Conservation (phyloP, 2,797 vertebrate species). For the Botia kubotai region DNA sequence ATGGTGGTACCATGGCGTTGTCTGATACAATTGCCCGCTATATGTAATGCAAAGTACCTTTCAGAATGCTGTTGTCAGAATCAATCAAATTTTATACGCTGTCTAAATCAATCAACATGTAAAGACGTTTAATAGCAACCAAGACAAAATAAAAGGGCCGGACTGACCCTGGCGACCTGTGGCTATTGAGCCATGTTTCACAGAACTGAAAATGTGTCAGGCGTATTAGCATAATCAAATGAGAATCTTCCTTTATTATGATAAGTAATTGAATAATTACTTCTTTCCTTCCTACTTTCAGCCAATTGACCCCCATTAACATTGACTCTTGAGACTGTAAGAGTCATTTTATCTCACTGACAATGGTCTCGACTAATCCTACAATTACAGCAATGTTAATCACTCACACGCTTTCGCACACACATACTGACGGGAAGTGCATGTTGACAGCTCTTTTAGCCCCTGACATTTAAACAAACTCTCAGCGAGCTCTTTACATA, state of each 20-base stretch:
- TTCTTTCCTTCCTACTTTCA: conserved; percentile 58
- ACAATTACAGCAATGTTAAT: conserved; percentile 53
- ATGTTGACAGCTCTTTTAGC: conserved; percentile 50
- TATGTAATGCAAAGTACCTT: not conserved
- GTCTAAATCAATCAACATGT: conserved; percentile 30
- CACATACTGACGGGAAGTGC: conserved; percentile 3
- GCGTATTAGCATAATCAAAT: conserved; percentile 61
- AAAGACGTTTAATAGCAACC: conserved; percentile 6
- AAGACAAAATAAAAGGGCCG: conserved; percentile 12
- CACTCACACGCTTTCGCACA: conserved; percentile 6
- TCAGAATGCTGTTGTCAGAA: not conserved
- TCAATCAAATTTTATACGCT: not conserved
- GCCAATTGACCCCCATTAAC: conserved; percentile 64
- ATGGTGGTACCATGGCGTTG: too few relatives aligned
- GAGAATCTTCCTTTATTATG: conserved; percentile 64
- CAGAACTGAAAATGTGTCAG: conserved; percentile 56
- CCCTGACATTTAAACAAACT: conserved; percentile 49
- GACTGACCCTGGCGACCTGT: conserved; percentile 17
- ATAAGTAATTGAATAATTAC: conserved; percentile 68
- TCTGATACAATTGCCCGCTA: too few relatives aligned
- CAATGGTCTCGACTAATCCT: conserved; percentile 51
- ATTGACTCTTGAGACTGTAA: conserved; percentile 45
- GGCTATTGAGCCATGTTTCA: conserved; percentile 57
- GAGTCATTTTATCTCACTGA: conserved; percentile 42
- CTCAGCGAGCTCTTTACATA: conserved; percentile 15